A percentile compares a stretch with the other conserved stretches of the same genome.
phyloP scores from a whole-genome alignment of 2,888 invertebrate species.

The Norana najaformis region DNA sequence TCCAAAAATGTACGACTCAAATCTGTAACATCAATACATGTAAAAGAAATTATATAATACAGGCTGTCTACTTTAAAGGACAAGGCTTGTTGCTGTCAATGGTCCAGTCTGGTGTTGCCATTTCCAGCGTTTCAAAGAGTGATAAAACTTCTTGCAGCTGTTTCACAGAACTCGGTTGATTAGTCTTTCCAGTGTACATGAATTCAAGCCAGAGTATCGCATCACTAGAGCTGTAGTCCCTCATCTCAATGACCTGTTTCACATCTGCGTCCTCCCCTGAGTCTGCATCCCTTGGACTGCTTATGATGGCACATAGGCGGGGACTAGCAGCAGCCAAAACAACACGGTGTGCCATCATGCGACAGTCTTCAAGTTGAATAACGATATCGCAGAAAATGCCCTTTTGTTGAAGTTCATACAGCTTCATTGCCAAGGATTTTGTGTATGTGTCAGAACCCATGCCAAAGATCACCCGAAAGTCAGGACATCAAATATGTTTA shows the following conservation, averaged over 20 bases:
- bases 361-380: not conserved
- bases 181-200: slow-evolving; percentile 25
- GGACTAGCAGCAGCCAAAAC: slow-evolving; percentile 29
- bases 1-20: not conserved
- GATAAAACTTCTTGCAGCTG: not conserved
- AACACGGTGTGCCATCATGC: slow-evolving; percentile 19
- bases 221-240: not conserved
- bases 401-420: slow-evolving; percentile 16
- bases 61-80: not conserved
- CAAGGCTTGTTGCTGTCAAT: not conserved
- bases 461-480: not conserved
- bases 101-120: not conserved
- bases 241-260: slow-evolving; percentile 27
- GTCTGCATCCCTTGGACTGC: not conserved
- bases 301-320: not conserved
- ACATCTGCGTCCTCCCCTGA: not conserved
- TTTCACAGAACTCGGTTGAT: not conserved
- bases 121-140: slow-evolving; percentile 18
- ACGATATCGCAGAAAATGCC: slow-evolving; percentile 18
- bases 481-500: not conserved
- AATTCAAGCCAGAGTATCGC: slow-evolving; percentile 24
- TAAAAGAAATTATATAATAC: not conserved
- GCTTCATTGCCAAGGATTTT: slow-evolving; percentile 9
- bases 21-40: too few species aligned
- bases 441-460: slow-evolving; percentile 18